Evolutionary conservation across 2,797 vertebrate species (phyloP), one percentile per base, ranked within the genome.

Genomic region (Eulemur coronatus): DNA sequence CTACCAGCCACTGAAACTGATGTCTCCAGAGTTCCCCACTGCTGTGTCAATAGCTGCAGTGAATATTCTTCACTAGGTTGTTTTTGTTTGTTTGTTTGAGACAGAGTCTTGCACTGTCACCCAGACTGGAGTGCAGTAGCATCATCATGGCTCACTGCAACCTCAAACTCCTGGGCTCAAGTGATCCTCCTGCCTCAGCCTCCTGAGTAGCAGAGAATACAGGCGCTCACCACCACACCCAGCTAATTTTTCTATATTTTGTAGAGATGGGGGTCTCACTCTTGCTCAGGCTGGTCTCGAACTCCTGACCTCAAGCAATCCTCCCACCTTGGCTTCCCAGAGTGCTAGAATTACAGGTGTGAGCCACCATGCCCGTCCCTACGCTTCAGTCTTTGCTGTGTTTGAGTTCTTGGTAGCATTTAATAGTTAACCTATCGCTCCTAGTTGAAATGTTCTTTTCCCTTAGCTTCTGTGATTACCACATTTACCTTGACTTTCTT

Each of bases 31-130:
- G 52, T 57, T 52, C 9, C 0, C 20, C 1, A 1, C 0, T 52
- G 65, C 22, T 70, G 0, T 48, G 9, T 65, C 18, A 5, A 0
- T 17, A 20, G 17, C 67, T 26, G 11, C 65, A 13, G 0, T 35
- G 17, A 63, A 48, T 59, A 4, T 10, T 30, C 13, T n/a, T 76
- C 3, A 1, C 55, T 26, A 22, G 8, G 22, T 55, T 55, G 55
- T 57, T 63, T 63, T 63, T 63, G 59, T 63, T 63, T 61, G 28
- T 63, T 63, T 33, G 30, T 33, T 63, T 63, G 30, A 33, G 30
- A 63, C 61, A 63, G 61, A 17, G 30, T 33, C 30, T 63, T 14
- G 7, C 61, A 33, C 61, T 33, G 14, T 15, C 61, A 15, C 30
- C 14, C 7, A 14, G 30, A 30, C 30, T 63, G 14, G 61, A 63